Base-by-base conservation (phyloP, 2,888 invertebrate genomes). In the Dione vanillae region DNA sequence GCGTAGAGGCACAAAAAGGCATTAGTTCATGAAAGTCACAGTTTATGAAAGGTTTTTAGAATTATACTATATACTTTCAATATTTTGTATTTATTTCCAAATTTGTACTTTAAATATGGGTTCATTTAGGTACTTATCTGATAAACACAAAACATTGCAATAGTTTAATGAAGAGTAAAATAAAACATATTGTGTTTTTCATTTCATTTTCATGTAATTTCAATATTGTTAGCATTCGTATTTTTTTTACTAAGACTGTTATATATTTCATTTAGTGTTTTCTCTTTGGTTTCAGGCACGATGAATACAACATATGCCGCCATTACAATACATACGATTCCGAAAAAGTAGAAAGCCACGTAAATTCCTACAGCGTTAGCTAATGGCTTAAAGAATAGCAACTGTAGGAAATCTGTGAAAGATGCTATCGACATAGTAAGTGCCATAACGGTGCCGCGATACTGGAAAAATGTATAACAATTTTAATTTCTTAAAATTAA, bases 331-430 rank as follows among this genome's bases (percentile, higher is more conserved):
- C 90, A 91, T 1, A 89, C 74, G 0, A 71, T 69, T 1, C 87
- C 87, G 47, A 86, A 90, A 75, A 87, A 84, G 78, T 83, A 90
- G 75, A 91, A 91, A 0, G 87, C 82, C 0, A 82, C 82, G 71
- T 90, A 82, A 1, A 84, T 78, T 0, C 91, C 91, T 0, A 87
- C 77, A 0, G 82, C 67, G 2, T 78, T 86, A 0, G 84, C 84
- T 0, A 91, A 62, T 0, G 90, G 85, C 54, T 89, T 90, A 80
- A 91, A 91, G 80, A 91, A 88, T 10, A 89, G 72, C 71, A 88
- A 81, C 77, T 91, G 90, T 0, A 89, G 19, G 76, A 89, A 89
- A 61, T 79, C 87, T 0, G 82, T 74, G 0, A 83, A 37, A 0
- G 88, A 82, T 0, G 89, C 84, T 0, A 78, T 19, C 0, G 89